phyloP scores from a whole-genome alignment of 2,888 invertebrate genomes.

The Trimorus sp. region DNA sequence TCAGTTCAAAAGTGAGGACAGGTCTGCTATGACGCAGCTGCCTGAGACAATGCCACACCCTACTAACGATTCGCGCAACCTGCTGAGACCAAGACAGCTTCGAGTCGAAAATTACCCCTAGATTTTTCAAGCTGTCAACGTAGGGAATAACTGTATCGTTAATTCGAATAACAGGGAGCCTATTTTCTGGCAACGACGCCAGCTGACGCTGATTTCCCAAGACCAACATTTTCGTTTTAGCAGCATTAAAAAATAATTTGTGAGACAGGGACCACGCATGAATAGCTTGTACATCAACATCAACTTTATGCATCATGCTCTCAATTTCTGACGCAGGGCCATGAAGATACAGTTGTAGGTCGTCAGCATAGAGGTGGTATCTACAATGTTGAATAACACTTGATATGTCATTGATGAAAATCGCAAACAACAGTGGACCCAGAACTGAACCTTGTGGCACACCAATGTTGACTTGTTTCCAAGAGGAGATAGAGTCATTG shows the following conservation, averaged over 20 bases:
- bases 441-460: no score
- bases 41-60: not conserved
- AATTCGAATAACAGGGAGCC: not conserved
- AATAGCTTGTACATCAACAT: not conserved
- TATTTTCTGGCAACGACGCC: not conserved
- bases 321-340: no score
- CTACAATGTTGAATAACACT: no score
- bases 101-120: not conserved
- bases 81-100: not conserved
- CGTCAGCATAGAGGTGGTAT: no score
- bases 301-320: not conserved
- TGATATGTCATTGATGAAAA: no score
- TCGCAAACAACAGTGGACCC: no score
- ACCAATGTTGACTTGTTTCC: no score
- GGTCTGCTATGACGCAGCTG: not conserved
- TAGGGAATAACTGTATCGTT: not conserved
- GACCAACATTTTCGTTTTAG: not conserved
- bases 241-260: not conserved
- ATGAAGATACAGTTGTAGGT: no score
- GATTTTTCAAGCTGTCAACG: not conserved
- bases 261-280: not conserved
- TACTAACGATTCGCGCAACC: not conserved
- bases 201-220: not conserved
- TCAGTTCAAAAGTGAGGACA: not conserved
- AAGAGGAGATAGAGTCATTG: no score